Conservation (phyloP, 1,140 invertebrate genomes). For the Argopecten irradians region DNA sequence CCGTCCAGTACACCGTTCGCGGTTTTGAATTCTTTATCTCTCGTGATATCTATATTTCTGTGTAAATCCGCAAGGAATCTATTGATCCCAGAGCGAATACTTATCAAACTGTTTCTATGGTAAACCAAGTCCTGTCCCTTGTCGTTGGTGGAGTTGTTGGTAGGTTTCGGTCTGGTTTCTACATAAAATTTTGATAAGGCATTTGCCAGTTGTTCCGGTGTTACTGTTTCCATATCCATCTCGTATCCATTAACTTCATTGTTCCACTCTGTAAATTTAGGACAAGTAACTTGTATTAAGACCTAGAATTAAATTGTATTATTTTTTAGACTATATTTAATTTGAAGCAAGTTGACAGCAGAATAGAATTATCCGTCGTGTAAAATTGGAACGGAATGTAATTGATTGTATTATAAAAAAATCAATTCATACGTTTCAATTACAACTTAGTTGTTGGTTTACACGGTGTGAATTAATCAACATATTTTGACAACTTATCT, state of each 20-base stretch:
- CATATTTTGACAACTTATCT: neutral
- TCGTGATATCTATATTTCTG: slow-evolving; percentile 37
- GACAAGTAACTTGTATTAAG: neutral
- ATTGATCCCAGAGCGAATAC: slow-evolving; percentile 4
- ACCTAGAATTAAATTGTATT: neutral
- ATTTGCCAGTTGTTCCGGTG: neutral
- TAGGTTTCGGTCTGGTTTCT: neutral
- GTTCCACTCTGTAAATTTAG: slow-evolving; percentile 25
- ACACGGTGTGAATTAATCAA: neutral
- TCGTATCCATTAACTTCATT: neutral
- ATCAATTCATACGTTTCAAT: too few species aligned
- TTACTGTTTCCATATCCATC: slow-evolving; percentile 9
- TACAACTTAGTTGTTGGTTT: too few species aligned
- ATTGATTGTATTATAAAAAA: too few species aligned
- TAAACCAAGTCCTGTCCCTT: neutral
- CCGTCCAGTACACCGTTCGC: slow-evolving; percentile 28
- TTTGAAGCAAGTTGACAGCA: neutral
- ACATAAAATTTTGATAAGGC: slow-evolving; percentile 27
- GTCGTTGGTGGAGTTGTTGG: neutral
- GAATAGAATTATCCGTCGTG: neutral
- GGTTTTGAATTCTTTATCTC: slow-evolving; percentile 34
- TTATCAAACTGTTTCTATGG: neutral
- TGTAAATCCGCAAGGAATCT: slow-evolving; percentile 13
- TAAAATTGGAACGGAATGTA: neutral
- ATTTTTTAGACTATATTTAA: neutral